These are phyloP conservation scores for Anoplopoma fimbria DNA, from an alignment of 2,113 vertebrate genomes.

Conservation along the genomic window DNA sequence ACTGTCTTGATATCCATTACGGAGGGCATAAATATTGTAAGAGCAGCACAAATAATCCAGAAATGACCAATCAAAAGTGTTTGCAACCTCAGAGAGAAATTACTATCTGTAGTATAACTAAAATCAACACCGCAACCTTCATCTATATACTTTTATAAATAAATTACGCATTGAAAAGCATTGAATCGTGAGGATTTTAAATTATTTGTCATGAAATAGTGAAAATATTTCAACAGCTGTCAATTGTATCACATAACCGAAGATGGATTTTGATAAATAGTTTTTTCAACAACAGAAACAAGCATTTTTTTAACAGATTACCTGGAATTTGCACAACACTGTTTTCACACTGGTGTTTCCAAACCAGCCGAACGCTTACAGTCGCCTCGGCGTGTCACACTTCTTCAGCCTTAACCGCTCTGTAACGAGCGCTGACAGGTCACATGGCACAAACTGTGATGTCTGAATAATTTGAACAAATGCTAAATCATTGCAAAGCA, in stretches of 20 bases:
- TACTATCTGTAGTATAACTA: slow-evolving; percentile 25
- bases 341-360: neutral
- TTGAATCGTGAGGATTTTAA: slow-evolving; percentile 10
- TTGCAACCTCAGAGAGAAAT: slow-evolving; percentile 54
- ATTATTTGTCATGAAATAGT: slow-evolving; percentile 19
- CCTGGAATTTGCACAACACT: neutral
- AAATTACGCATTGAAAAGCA: slow-evolving; percentile 14
- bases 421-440: slow-evolving; percentile 70
- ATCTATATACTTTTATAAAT: slow-evolving; percentile 50
- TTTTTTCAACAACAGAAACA: neutral
- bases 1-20: slow-evolving; percentile 72
- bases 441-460: slow-evolving; percentile 75
- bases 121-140: slow-evolving; percentile 43
- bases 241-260: neutral
- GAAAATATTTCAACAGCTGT: neutral
- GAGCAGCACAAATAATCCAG: slow-evolving; percentile 75
- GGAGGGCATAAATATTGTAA: slow-evolving; percentile 80
- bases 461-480: slow-evolving; percentile 80
- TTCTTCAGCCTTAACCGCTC: slow-evolving; percentile 33
- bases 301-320: neutral
- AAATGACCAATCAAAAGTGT: slow-evolving; percentile 77
- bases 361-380: neutral
- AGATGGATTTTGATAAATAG: neutral
- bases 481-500: slow-evolving; percentile 79
- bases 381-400: slow-evolving; percentile 43